Evolutionary conservation across 2,797 vertebrate genomes (phyloP), one percentile per base, ranked within the genome.

Genomic region (Sparus aurata): DNA sequence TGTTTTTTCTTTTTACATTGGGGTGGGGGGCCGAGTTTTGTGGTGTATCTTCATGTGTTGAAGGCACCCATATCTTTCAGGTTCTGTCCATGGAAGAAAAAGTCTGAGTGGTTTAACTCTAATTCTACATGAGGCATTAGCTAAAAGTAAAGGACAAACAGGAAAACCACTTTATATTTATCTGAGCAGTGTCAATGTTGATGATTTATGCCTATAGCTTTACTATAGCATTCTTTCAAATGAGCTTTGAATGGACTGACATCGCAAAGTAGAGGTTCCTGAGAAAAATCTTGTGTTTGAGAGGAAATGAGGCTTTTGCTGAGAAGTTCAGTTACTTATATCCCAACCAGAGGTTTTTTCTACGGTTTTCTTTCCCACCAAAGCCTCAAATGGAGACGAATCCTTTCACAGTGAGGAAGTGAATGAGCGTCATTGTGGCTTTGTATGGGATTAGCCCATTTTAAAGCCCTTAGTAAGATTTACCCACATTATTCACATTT

Each of bases 401-500:
- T 88, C 80, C 71, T 73, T 80, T 92, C 84, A 89, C 81, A 80
- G 57, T 7, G 53, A 89, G 88, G 86, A 93, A 90, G 89, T 91
- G 89, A 93, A 88, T 89, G 71, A 90, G 86, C 87, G 66, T 90
- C 89, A 94, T 92, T 92, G 93, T 93, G 86, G 89, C 82, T 89
- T 87, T 91, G 85, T 70, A 53, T 73, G 75, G 88, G 91, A 94
- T 94, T 93, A 94, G 89, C 90, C 90, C 88, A 92, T 91, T 94
- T 94, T 92, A 94, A 94, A 94, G 90, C 92, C 87, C 88, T 92
- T 90, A 92, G 73, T 85, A 86, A 91, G 93, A 92, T 90, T 93
- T 92, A 90, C 70, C 82, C 83, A 92, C 92, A 93, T 92, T 89
- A 90, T 92, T 93, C 89, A 86, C 90, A 92, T 93, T 91, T 91